Evolutionary conservation across 2,888 invertebrate species (phyloP), one percentile per base, ranked within the genome.

Genomic region (Pachydiplax longipennis): DNA sequence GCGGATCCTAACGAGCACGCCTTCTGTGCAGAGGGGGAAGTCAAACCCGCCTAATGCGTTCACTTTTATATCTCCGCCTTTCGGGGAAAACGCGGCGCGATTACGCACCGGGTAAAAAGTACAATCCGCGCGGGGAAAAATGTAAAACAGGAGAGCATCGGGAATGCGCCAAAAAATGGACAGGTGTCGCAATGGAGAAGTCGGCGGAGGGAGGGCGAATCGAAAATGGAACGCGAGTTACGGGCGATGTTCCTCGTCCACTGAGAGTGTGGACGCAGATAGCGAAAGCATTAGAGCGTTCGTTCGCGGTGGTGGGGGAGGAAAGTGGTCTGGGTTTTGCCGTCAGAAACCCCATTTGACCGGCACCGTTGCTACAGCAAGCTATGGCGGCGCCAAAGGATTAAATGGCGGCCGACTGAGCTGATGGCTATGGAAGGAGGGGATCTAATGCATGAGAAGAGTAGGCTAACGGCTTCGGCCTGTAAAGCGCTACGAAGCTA

Each of bases 181-280:
- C 58, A 87, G 58, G 87, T 87, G 87, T 87, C 87, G 87, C 87
- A 87, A 87, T 87, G 65, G 87, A 87, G 87, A 87, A 87, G 37
- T 87, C 87, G 37, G 87, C 53, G 22, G 44, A 6, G 44, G 44
- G 44, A 10, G 44, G 44, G 44, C 48, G 13, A 61, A 87, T 87
- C 87, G 65, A 61, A 65, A 87, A 87, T 87, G 87, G 87, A 87
- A 87, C 87, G 61, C 61, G 87, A 87, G 87, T 87, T 87, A 87
- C 87, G 61, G 87, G 53, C 35, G 83, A 58, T 83, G 58, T 83
- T 83, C 87, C 35, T 37, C 87, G 87, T 87, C 87, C 87, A n/a
- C 87, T n/a, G 87, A 87, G 87, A 87, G 87, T 87, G 87, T 87
- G 87, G 87, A 87, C 40, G 87, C 87, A 87, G 87, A 87, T 87